Evolutionary conservation across 2,113 vertebrate genomes (phyloP), one percentile per base, ranked within the genome.

Genomic region (Myrmecobius fasciatus): DNA sequence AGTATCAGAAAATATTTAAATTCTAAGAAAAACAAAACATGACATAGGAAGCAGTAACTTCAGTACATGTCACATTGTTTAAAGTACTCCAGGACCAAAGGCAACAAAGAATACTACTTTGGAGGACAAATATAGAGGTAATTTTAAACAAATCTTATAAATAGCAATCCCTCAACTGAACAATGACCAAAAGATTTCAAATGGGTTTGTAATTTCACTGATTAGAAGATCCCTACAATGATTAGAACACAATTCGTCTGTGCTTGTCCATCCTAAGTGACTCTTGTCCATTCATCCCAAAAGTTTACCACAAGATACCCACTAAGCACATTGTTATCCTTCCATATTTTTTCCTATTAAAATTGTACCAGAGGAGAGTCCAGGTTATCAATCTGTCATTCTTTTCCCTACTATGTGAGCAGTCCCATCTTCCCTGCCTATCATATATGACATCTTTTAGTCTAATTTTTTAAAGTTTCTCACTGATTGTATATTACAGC

Each of bases 1-100:
- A 6, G 46, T 94, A 94, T 1, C 48, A 49, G 4, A 93, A 97
- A 95, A 89, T 56, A 49, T 36, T 83, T 89, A 94, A 92, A 91
- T 83, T n/a, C 3, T 48, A 49, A 49, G 24, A 20, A 95, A 1
- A 48, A 46, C 25, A 90, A 91, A 53, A 93, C 43, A 53, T 43
- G 7, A 26, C 49, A 90, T 93, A 56, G 3, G 52, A 91, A 14
- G 52, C 9, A 91, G 56, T 20, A 67, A 89, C 56, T 89, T 92
- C 67, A 17, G 4, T 88, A n/a, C 91, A 56, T 94, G 22, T 93
- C 26, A 90, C 25, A 53, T 51, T n/a, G 88, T 25, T 20, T 91
- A 89, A 1, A 49, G 11, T 53, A 92, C 49, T 14, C 22, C 56
- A 94, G 36, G 36, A 0, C n/a, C 0, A 89, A 46, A 67, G 91